Evolutionary conservation across 1,140 invertebrate species (phyloP), one percentile per base, ranked within the genome.

Genomic region (Trachymyrmex cornetzi): DNA sequence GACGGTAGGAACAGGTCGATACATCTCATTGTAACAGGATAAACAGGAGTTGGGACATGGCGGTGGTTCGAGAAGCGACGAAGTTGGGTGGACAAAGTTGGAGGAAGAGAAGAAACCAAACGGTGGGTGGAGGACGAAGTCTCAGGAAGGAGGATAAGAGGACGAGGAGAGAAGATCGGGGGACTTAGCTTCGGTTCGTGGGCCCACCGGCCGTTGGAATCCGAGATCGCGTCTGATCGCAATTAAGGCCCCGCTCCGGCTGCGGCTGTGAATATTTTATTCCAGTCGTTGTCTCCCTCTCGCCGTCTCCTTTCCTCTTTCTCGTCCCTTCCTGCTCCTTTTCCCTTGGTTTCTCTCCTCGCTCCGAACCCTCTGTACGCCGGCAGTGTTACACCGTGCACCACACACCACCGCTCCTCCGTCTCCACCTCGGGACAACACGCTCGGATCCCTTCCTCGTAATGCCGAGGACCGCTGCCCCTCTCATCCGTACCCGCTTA

Each of bases 21-120:
- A 95, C 95, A 95, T 95, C 94, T 94, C 94, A 94, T 95, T 94
- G 94, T 94, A 95, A 95, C 94, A 94, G 93, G 92, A 94, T 92
- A 93, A 95, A 95, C 94, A 95, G 95, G 91, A 95, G 94, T 95
- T 93, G 94, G 91, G 92, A 94, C 93, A 94, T 90, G 90, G 86
- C 69, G 77, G 72, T 89, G 79, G 87, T 89, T 84, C 57, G 77
- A 82, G 69, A n/a, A 81, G 75, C 74, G n/a, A 61, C 77, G 71
- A 38, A 0, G 53, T 38, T 19, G 55, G 64, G 53, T 67, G 64
- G 61, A 79, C 38, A 44, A 71, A 61, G 63, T 9, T 55, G 72
- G 38, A 67, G 55, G 27, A 77, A 63, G 72, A 87, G 67, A 24
- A 77, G 27, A 50, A 66, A 53, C 6, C 14, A 12, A 74, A 85